Conservation (phyloP, 2,888 invertebrate species). For the Pecten maximus region DNA sequence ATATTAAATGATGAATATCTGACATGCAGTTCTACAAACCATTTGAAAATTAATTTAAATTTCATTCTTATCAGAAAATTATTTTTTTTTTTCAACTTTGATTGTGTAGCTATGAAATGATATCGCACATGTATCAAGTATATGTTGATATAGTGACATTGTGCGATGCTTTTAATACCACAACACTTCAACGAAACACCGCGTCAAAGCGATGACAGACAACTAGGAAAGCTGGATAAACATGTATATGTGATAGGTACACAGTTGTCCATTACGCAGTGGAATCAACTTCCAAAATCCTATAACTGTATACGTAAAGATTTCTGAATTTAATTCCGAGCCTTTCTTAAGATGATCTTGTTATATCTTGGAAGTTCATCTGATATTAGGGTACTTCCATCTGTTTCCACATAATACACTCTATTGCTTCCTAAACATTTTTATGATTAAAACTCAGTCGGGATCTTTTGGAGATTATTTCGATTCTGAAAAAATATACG, state of each 20-base stretch:
- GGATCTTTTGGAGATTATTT: neutral
- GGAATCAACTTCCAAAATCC: neutral
- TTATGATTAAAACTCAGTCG: slow-evolving; percentile 26
- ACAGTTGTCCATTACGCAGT: neutral
- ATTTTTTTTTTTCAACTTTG: neutral
- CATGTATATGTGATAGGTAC: neutral
- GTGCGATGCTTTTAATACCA: neutral
- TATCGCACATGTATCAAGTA: neutral
- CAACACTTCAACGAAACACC: neutral
- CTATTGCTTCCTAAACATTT: neutral
- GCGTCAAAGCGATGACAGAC: neutral
- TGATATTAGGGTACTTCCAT: slow-evolving; percentile 1
- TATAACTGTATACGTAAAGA: neutral
- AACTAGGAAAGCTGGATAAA: neutral
- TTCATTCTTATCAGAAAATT: slow-evolving; percentile 19
- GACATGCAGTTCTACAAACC: neutral
- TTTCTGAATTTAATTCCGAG: neutral
- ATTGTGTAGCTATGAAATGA: neutral
- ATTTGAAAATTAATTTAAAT: slow-evolving; percentile 11
- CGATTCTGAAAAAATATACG: neutral
- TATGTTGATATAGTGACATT: neutral
- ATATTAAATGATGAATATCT: neutral
- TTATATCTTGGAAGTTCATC: neutral
- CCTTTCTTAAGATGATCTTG: neutral
- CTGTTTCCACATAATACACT: neutral